phyloP scores from a whole-genome alignment of 2,888 invertebrate species.

The Branchellion lobata region DNA sequence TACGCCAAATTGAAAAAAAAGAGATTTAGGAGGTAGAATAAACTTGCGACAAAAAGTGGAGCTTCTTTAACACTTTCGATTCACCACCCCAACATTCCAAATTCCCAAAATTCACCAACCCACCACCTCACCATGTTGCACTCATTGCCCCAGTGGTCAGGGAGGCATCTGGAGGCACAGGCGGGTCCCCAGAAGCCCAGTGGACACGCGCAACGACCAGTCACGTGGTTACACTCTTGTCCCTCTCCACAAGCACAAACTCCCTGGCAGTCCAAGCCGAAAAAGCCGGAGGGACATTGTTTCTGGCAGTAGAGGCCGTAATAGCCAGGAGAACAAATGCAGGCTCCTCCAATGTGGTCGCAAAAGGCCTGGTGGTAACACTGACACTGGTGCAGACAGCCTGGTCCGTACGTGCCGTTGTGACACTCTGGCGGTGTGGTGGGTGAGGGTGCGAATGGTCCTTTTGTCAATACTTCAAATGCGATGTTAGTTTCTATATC shows the following conservation, averaged over 20 bases:
- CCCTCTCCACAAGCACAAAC: slow-evolving; percentile 64
- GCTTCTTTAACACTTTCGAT: no score
- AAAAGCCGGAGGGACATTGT: slow-evolving; percentile 62
- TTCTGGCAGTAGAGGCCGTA: slow-evolving; percentile 47
- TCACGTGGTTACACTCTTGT: slow-evolving; percentile 62
- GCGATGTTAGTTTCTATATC: background rate
- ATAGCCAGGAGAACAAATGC: slow-evolving; percentile 50
- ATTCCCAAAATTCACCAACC: background rate
- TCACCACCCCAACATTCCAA: background rate
- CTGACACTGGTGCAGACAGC: slow-evolving; percentile 63
- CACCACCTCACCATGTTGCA: slow-evolving; percentile 43
- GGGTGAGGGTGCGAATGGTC: background rate
- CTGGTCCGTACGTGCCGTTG: slow-evolving; percentile 62
- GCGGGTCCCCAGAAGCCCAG: slow-evolving; percentile 62
- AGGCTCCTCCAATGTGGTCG: slow-evolving; percentile 56
- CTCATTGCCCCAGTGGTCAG: slow-evolving; percentile 55
- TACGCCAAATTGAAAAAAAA: no score
- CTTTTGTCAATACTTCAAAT: background rate
- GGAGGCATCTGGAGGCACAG: slow-evolving; percentile 50
- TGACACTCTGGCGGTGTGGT: slow-evolving; percentile 58
- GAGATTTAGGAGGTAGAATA: no score
- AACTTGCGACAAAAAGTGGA: no score
- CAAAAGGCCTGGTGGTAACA: slow-evolving; percentile 64
- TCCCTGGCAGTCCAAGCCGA: slow-evolving; percentile 65
- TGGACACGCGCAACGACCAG: slow-evolving; percentile 73